Conservation (phyloP, 2,797 vertebrate species). For the Coendou prehensilis region DNA sequence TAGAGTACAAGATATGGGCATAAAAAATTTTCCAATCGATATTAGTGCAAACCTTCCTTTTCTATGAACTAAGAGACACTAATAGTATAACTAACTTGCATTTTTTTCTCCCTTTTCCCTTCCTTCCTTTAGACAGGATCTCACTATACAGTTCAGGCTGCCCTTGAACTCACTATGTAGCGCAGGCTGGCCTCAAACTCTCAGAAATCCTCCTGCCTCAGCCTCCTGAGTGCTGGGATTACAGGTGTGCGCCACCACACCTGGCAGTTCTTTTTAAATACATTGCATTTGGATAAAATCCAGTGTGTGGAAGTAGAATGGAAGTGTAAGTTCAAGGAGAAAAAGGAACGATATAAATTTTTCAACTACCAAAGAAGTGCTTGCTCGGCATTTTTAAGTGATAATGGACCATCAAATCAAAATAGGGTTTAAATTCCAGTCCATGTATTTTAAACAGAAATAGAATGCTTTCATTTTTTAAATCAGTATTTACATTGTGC, state of each 20-base stretch:
- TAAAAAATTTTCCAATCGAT: too few species aligned
- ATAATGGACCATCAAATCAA: not conserved
- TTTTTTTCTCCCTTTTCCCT: too few species aligned
- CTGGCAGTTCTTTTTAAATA: not conserved
- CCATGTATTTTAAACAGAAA: constrained; percentile 55
- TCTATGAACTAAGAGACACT: too few species aligned
- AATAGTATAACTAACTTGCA: too few species aligned
- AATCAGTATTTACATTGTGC: constrained; percentile 60
- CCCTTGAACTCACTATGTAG: not conserved
- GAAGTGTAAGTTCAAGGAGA: constrained; percentile 7
- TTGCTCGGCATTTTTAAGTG: not conserved
- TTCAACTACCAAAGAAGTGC: not conserved
- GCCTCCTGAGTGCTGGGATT: not conserved
- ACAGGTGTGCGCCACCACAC: not conserved
- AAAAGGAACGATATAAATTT: constrained; percentile 48
- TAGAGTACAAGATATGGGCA: too few species aligned
- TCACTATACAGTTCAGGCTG: not conserved
- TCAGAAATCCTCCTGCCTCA: not conserved
- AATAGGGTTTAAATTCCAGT: constrained; percentile 60
- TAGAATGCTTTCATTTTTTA: constrained; percentile 59
- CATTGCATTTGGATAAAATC: constrained; percentile 48
- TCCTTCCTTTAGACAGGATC: not conserved
- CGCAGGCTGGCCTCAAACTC: not conserved
- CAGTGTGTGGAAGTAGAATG: not conserved
- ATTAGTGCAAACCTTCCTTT: too few species aligned